Base-by-base conservation (phyloP, 2,113 vertebrate genomes). In the Aphyosemion australe region DNA sequence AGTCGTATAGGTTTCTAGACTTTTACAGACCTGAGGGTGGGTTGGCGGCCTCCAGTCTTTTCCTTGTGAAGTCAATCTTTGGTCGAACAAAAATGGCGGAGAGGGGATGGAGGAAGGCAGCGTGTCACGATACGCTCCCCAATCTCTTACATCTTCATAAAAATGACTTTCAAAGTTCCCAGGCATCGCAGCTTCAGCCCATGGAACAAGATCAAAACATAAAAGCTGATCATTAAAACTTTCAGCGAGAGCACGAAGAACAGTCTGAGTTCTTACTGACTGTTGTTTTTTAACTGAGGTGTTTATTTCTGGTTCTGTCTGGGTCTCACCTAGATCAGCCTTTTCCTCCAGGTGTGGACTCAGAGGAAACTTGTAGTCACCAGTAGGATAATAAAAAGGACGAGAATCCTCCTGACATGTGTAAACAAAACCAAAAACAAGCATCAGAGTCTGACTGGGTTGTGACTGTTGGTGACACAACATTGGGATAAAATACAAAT, bases 341-440 rank as follows among this genome's bases (percentile, higher is more conserved):
- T 57, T 65, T 74, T 83, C 85, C 83, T 93, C 93, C 12, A 82
- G 72, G 43, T 82, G 81, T 18, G 88, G 56, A 52, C 79, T 79
- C 43, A 93, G 82, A 34, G 84, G 72, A 1, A 86, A 80, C 19
- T 37, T 72, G 72, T 85, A 90, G 61, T 83, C 84, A 39, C 74
- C 56, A 4, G 68, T 82, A 19, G 92, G 90, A 74, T 92, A 90
- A 76, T 92, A 90, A 84, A 91, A 89, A 69, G 87, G 83, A 61
- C 87, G 83, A 61, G 68, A 55, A 51, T 81, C 65, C 65, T 88
- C 90, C 85, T 92, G 85, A 15, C 84, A 79, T 71, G 3, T 34
- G 15, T n/a, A 45, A 69, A 76, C 54, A 80, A 20, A 61, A 37
- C 2, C 4, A 37, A 12, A 37, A 39, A 39, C 83, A 43, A 60